Conservation (phyloP, 53 echinoderm and acorn worm species). For the Hippasteria phrygiana region DNA sequence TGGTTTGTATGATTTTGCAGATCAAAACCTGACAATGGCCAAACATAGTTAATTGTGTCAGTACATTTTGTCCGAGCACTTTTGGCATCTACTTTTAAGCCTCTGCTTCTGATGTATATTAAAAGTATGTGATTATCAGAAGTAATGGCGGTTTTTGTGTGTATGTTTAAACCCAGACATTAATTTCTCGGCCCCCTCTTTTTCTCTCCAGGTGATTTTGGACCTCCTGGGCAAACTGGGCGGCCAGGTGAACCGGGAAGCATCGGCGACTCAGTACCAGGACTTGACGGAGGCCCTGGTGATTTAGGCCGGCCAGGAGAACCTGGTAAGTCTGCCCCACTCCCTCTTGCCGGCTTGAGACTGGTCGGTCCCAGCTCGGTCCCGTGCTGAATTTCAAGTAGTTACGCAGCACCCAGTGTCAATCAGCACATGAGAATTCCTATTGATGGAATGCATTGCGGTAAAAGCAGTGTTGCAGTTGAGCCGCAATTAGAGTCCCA, state of each 20-base stretch:
- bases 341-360: neutral
- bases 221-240: constrained; percentile 18
- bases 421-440: no score
- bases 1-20: no score
- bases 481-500: neutral
- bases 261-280: constrained; percentile 47
- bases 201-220: constrained; percentile 18
- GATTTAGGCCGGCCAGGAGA: constrained; percentile 38
- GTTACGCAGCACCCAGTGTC: no score
- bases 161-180: neutral
- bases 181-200: neutral
- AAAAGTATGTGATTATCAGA: no score
- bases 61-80: no score
- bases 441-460: no score
- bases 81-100: no score
- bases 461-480: neutral
- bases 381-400: neutral
- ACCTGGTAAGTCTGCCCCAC: neutral
- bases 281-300: constrained; percentile 22
- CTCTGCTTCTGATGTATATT: no score
- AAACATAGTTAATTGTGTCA: no score
- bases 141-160: no score
- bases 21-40: no score
- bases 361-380: neutral
- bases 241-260: constrained; percentile 49